Evolutionary conservation across 1,140 invertebrate species (phyloP).

Genomic region (Platyscapa corneri): DNA sequence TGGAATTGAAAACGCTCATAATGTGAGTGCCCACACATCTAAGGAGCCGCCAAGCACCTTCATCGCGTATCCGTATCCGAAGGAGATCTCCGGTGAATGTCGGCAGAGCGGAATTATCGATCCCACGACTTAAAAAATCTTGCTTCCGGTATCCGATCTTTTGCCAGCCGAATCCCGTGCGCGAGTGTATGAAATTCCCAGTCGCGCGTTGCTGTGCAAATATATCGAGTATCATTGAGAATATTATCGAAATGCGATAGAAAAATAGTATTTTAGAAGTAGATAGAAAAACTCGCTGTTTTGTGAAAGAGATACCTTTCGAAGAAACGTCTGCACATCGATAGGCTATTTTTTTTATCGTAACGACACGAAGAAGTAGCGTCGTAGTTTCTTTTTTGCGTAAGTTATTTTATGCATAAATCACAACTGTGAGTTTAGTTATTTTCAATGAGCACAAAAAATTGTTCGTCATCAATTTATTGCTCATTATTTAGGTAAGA

Average conservation of each 20-base stretch:
- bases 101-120: background rate
- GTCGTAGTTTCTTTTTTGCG: background rate
- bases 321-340: background rate
- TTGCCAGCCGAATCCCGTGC: background rate
- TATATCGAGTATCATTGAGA: conserved; percentile 6
- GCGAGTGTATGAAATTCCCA: background rate
- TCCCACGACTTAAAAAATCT: conserved; percentile 33
- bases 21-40: background rate
- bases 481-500: too few species aligned
- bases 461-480: too few species aligned
- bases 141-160: conserved; percentile 25
- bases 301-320: background rate
- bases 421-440: too few species aligned
- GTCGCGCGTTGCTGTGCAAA: background rate
- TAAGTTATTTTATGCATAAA: too few species aligned
- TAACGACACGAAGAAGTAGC: background rate
- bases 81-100: background rate
- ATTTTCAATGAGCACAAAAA: too few species aligned
- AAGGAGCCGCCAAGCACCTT: background rate
- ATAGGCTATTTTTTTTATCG: too few species aligned
- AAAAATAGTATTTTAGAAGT: conserved; percentile 2
- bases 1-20: conserved; percentile 25
- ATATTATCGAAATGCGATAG: conserved; percentile 11
- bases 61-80: background rate
- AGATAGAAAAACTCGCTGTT: background rate